A percentile compares a stretch with the other conserved stretches of the same genome.
phyloP scores from a whole-genome alignment of 2,888 invertebrate genomes.

The Chloromyia formosa region DNA sequence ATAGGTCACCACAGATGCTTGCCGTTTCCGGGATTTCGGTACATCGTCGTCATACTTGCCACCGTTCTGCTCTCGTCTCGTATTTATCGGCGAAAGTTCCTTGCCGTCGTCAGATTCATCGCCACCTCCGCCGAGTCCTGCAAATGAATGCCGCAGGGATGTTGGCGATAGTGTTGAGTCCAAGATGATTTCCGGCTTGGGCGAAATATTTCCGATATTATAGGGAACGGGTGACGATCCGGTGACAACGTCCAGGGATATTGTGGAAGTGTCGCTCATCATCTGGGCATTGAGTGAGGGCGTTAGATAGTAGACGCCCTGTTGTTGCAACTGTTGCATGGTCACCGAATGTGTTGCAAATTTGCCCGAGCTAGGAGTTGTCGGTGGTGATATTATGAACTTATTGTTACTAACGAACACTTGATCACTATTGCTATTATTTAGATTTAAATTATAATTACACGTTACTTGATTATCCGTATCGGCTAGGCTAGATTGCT shows the following conservation, averaged over 20 bases:
- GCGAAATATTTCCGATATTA: slow-evolving; percentile 55
- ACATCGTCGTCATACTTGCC: slow-evolving; percentile 24
- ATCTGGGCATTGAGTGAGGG: slow-evolving; percentile 54
- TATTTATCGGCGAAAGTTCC: slow-evolving; percentile 41
- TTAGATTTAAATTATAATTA: slow-evolving; percentile 18
- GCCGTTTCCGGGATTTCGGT: slow-evolving; percentile 60
- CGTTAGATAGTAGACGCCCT: slow-evolving; percentile 63
- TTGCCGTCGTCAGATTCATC: slow-evolving; percentile 54
- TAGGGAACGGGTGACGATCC: slow-evolving; percentile 54
- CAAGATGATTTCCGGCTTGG: slow-evolving; percentile 63
- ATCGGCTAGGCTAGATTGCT: slow-evolving; percentile 46
- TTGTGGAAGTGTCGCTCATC: slow-evolving; percentile 62
- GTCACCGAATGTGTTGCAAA: slow-evolving; percentile 49
- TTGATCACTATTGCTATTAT: slow-evolving; percentile 60
- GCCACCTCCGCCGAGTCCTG: background rate
- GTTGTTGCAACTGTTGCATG: slow-evolving; percentile 53
- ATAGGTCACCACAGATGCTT: slow-evolving; percentile 64
- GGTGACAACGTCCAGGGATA: slow-evolving; percentile 62
- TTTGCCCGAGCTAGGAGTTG: slow-evolving; percentile 57
- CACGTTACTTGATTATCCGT: slow-evolving; percentile 44
- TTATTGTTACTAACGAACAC: slow-evolving; percentile 57
- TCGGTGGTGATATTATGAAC: slow-evolving; percentile 61
- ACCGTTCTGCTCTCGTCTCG: slow-evolving; percentile 31
- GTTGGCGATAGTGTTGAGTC: slow-evolving; percentile 62
- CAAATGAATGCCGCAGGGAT: slow-evolving; percentile 51